These are phyloP conservation scores for Macropis europaea DNA, from an alignment of 2,888 invertebrate genomes.

Conservation along the genomic window DNA sequence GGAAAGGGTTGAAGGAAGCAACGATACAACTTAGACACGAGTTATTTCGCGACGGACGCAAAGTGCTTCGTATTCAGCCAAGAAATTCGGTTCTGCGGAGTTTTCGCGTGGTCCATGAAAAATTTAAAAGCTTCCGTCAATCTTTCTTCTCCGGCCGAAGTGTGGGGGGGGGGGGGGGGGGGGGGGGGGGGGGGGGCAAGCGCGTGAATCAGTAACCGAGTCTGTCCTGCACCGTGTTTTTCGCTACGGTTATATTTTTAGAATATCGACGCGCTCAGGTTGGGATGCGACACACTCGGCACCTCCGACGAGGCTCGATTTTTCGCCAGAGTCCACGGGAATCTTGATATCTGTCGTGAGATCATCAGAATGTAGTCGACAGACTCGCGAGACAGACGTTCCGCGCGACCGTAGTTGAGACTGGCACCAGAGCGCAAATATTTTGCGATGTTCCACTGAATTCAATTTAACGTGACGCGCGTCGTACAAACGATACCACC, in stretches of 20 bases:
- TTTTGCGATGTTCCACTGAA: conserved; percentile 15
- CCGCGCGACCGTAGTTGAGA: not conserved
- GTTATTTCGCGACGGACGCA: conserved; percentile 42
- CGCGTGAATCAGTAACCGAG: conserved; percentile 4
- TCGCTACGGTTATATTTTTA: too few species aligned
- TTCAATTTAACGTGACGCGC: conserved; percentile 32
- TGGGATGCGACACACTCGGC: too few species aligned
- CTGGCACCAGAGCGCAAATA: not conserved
- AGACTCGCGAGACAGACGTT: not conserved
- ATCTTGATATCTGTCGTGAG: too few species aligned
- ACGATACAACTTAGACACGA: conserved; percentile 31
- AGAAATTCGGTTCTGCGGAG: not conserved
- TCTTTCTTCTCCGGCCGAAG: not conserved
- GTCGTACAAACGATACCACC: conserved; percentile 26
- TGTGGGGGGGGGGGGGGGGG: not conserved
- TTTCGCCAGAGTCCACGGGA: too few species aligned
- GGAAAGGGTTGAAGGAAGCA: too few species aligned
- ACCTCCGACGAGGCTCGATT: too few species aligned
- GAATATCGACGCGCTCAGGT: too few species aligned
- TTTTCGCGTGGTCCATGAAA: not conserved
- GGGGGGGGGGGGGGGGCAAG: not conserved
- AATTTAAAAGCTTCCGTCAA: not conserved
- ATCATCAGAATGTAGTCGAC: too few species aligned
- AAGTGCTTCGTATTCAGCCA: conserved; percentile 22
- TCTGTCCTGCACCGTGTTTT: not conserved